Conservation (phyloP, 2,113 vertebrate species). For the Leiothrix lutea region DNA sequence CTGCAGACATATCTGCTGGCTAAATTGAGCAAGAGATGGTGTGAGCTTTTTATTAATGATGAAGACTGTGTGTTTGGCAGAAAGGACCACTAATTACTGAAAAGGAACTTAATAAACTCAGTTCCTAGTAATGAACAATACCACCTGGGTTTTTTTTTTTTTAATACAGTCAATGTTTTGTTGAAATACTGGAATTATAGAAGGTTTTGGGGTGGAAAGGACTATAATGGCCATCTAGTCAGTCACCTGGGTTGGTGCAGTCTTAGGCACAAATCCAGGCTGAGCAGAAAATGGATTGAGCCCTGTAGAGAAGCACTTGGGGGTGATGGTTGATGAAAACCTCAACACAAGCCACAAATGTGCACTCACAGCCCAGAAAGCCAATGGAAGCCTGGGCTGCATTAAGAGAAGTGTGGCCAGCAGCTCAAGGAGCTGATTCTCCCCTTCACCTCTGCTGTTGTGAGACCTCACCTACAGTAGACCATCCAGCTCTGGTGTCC, state of each 20-base stretch:
- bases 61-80: not conserved
- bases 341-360: not conserved
- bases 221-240: not conserved
- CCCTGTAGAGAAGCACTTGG: not conserved
- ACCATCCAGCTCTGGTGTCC: not conserved
- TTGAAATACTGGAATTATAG: not conserved
- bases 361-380: not conserved
- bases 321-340: not conserved
- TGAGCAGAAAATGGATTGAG: not conserved
- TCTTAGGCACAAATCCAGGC: not conserved
- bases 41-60: not conserved
- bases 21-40: not conserved
- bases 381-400: fast-evolving
- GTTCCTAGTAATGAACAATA: not conserved
- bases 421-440: not conserved
- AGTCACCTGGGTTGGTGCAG: not conserved
- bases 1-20: not conserved
- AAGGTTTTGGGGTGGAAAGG: not conserved
- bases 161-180: not conserved
- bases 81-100: not conserved
- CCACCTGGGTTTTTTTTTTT: fast-evolving
- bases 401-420: not conserved
- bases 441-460: not conserved
- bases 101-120: not conserved
- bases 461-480: not conserved